Percentiles rank a stretch among this genome's conserved stretches.
Conservation (phyloP, 35 echinoderm and acorn worm genomes). For the Stichopus chloronotus region DNA sequence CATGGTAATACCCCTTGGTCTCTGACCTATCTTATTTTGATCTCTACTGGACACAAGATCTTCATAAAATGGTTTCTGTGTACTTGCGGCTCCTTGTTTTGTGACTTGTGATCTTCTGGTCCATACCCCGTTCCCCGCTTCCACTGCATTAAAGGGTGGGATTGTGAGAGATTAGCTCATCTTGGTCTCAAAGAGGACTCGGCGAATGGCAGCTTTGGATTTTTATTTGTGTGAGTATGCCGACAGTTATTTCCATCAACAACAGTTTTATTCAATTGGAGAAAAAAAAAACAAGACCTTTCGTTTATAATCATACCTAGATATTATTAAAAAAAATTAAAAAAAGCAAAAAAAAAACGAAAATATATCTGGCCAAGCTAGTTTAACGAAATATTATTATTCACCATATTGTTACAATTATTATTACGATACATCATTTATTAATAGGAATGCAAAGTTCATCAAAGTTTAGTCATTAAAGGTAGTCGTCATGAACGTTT, state of each 20-base stretch:
- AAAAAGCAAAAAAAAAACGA: not conserved
- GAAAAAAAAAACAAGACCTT: not conserved
- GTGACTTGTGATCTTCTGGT: too few relatives aligned
- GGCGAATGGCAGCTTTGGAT: too few relatives aligned
- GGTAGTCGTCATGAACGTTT: not conserved
- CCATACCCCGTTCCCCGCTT: too few relatives aligned
- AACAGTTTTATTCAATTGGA: not conserved
- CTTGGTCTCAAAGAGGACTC: too few relatives aligned
- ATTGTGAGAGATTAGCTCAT: too few relatives aligned
- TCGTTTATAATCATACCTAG: not conserved
- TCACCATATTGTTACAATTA: not conserved
- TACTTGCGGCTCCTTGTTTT: too few relatives aligned
- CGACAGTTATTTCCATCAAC: not conserved
- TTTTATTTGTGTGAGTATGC: not conserved
- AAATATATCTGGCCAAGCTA: conserved; percentile 9
- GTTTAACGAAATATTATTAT: conserved; percentile 17
- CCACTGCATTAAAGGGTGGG: too few relatives aligned
- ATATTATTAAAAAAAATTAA: not conserved
- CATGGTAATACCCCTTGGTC: too few relatives aligned
- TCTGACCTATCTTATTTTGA: too few relatives aligned
- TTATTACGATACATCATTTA: not conserved
- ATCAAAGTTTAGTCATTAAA: not conserved
- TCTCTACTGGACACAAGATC: too few relatives aligned
- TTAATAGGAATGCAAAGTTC: conserved; percentile 3
- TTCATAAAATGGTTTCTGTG: too few relatives aligned